These are phyloP conservation scores for Coleophora deauratella DNA, from an alignment of 2,888 invertebrate species.

Conservation along the genomic window DNA sequence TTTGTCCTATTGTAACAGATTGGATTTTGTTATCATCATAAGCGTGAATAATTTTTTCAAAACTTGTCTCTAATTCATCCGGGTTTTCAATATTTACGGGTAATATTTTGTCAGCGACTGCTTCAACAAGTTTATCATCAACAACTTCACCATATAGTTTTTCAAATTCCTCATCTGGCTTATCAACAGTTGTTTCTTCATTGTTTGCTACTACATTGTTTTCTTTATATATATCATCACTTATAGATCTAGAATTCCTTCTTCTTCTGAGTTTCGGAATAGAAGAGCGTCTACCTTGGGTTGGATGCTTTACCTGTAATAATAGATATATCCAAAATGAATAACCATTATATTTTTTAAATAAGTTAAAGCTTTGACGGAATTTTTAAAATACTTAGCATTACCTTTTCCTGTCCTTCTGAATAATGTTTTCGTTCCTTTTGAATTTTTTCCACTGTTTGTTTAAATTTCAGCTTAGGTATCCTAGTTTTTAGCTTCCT, in stretches of 20 bases:
- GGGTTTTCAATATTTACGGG: slow-evolving; percentile 41
- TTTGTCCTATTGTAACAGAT: slow-evolving; percentile 27
- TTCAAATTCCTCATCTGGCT: slow-evolving; percentile 52
- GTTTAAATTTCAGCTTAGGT: slow-evolving; percentile 33
- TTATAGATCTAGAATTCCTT: background rate
- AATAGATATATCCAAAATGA: background rate
- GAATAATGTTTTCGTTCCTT: slow-evolving; percentile 22
- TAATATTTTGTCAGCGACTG: slow-evolving; percentile 24
- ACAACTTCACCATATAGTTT: slow-evolving; percentile 53
- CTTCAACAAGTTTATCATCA: slow-evolving; percentile 16
- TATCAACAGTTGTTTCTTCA: slow-evolving; percentile 1
- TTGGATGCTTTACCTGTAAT: slow-evolving; percentile 13
- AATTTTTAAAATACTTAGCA: too few species aligned
- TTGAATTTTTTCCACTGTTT: slow-evolving; percentile 35
- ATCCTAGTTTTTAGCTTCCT: slow-evolving; percentile 41
- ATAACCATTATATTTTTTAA: too few species aligned
- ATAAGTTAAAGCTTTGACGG: too few species aligned
- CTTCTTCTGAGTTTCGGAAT: slow-evolving; percentile 30
- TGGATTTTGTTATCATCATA: slow-evolving; percentile 43
- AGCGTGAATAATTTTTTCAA: slow-evolving; percentile 57
- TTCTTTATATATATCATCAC: slow-evolving; percentile 1
- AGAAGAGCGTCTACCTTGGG: slow-evolving; percentile 22
- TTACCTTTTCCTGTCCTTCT: slow-evolving; percentile 18
- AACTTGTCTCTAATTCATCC: slow-evolving; percentile 43
- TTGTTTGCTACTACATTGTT: slow-evolving; percentile 8